phyloP scores from a whole-genome alignment of 1,140 invertebrate genomes.

The Diorhabda sublineata region DNA sequence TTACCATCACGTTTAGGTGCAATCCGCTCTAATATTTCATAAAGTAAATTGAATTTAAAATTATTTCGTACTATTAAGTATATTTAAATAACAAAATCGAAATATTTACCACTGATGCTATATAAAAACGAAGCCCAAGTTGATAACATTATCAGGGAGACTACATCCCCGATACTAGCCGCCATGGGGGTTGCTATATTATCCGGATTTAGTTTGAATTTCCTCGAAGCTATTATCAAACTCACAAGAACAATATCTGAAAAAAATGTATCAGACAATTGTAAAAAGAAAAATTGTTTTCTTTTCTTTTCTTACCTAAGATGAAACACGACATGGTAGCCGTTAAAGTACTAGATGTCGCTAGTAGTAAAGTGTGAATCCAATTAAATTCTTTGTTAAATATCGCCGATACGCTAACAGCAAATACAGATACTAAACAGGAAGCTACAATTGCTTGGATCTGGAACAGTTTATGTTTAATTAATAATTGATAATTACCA shows the following conservation, averaged over 20 bases:
- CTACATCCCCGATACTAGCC: constrained; percentile 90
- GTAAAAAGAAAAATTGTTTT: not conserved
- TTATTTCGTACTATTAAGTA: too few species aligned
- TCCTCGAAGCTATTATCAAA: constrained; percentile 74
- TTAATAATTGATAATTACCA: too few species aligned
- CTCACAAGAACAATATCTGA: constrained; percentile 83
- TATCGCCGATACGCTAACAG: constrained; percentile 78
- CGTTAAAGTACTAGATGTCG: constrained; percentile 81
- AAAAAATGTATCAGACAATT: constrained; percentile 39
- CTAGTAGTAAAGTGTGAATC: constrained; percentile 74
- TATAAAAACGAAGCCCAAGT: constrained; percentile 70
- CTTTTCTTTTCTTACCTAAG: constrained; percentile 54
- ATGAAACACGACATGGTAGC: constrained; percentile 91
- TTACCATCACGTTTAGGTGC: too few species aligned
- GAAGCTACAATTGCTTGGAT: constrained; percentile 93
- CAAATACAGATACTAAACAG: constrained; percentile 85
- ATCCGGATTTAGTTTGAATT: constrained; percentile 88
- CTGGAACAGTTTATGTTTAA: constrained; percentile 45
- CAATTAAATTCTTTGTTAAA: constrained; percentile 69
- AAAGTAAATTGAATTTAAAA: too few species aligned
- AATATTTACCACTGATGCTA: constrained; percentile 49
- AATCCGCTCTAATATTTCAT: too few species aligned
- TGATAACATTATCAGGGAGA: constrained; percentile 78
- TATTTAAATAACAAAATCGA: not conserved
- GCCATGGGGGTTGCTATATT: constrained; percentile 95